Percentiles rank a stretch among this genome's conserved stretches.
Conservation (phyloP, 2,888 invertebrate genomes). For the Perithous albicinctus region DNA sequence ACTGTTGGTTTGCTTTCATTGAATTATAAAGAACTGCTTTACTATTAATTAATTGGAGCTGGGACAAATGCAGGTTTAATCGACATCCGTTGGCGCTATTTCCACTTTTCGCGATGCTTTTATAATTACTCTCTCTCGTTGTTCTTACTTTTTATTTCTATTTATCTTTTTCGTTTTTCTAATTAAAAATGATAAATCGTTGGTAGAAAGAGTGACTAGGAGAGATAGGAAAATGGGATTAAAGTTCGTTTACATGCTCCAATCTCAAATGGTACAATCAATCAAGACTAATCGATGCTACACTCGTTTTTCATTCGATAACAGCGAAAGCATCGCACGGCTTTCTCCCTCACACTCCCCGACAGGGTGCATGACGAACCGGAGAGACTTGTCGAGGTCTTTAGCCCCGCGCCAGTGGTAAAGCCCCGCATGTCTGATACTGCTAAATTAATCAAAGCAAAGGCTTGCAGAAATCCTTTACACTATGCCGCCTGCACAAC, state of each 20-base stretch:
- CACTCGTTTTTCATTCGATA: constrained; percentile 54
- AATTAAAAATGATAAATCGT: constrained; percentile 53
- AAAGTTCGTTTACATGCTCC: constrained; percentile 46
- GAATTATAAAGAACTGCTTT: constrained; percentile 28
- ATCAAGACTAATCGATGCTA: constrained; percentile 62
- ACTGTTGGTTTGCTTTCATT: constrained; percentile 4
- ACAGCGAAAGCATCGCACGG: background rate
- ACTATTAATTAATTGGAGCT: background rate
- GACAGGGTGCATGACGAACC: constrained; percentile 8
- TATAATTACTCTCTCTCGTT: constrained; percentile 27
- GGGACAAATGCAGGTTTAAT: constrained; percentile 31
- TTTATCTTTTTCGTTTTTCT: background rate
- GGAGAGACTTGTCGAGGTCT: constrained; percentile 12
- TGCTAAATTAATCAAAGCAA: constrained; percentile 35
- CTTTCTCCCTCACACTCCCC: background rate
- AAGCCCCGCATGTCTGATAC: background rate
- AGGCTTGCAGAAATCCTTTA: constrained; percentile 4
- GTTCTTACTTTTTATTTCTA: background rate
- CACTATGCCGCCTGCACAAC: background rate
- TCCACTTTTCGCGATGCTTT: background rate
- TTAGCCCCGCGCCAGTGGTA: background rate
- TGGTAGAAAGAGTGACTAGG: constrained; percentile 6
- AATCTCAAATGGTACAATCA: constrained; percentile 49
- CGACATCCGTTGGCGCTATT: constrained; percentile 4
- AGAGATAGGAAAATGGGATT: constrained; percentile 6